These are phyloP conservation scores for Agelas oroides DNA, from an alignment of 37 sponge, comb jelly and placozoan species.

Conservation along the genomic window DNA sequence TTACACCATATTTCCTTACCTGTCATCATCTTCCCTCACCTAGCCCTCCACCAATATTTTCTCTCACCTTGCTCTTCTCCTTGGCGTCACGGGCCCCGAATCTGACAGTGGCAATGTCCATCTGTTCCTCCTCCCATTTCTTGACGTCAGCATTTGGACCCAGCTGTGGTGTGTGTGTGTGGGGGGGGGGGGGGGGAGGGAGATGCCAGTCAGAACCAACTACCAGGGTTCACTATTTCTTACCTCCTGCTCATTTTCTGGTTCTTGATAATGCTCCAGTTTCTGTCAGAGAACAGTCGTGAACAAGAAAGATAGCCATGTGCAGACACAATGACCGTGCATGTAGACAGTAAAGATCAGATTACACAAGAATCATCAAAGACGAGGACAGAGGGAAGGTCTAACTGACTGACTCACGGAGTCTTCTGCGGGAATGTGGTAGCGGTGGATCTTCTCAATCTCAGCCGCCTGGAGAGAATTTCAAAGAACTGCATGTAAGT, in stretches of 20 bases:
- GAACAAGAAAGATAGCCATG: no score
- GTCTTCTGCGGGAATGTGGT: constrained; percentile 84
- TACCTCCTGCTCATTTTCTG: constrained; percentile 72
- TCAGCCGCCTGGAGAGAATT: constrained; percentile 77
- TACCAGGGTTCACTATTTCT: not conserved
- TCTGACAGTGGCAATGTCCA: constrained; percentile 76
- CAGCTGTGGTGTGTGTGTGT: no score
- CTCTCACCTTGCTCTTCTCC: constrained; percentile 67
- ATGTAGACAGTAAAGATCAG: not conserved
- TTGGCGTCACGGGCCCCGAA: constrained; percentile 93
- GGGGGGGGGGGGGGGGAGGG: not conserved
- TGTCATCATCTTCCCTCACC: no score
- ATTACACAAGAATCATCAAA: constrained; percentile 5
- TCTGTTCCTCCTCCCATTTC: constrained; percentile 96
- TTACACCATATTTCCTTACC: no score
- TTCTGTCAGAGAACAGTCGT: constrained; percentile 47
- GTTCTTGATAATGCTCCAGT: constrained; percentile 72
- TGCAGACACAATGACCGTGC: not conserved
- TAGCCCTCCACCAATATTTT: no score
- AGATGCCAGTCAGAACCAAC: not conserved
- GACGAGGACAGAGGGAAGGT: not conserved
- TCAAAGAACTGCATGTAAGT: not conserved
- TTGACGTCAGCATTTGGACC: constrained; percentile 95
- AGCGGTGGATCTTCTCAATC: constrained; percentile 82
- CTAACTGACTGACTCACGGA: constrained; percentile 61